These are phyloP conservation scores for Hirtodrosophila duncani DNA, from an alignment of 2,888 invertebrate genomes.

Conservation along the genomic window DNA sequence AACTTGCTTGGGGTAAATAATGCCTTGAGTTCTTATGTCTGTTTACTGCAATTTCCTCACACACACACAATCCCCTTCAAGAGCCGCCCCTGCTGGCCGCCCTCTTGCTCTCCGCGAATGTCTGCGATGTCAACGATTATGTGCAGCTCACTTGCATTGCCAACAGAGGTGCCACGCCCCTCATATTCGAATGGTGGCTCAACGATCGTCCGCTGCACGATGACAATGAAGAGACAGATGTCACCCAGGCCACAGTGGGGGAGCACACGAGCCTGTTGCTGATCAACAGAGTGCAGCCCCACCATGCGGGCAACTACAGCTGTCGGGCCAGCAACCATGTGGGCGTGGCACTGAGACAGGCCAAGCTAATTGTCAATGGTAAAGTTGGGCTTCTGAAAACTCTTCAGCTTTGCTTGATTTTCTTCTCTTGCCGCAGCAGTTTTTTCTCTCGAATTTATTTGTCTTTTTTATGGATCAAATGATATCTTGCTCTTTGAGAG, in stretches of 20 bases:
- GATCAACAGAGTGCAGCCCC: constrained; percentile 81
- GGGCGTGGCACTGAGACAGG: constrained; percentile 80
- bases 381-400: constrained; percentile 45
- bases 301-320: constrained; percentile 82
- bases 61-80: constrained; percentile 19
- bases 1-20: no score
- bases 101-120: constrained; percentile 72
- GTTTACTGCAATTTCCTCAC: constrained; percentile 5
- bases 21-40: no score
- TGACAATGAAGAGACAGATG: constrained; percentile 49
- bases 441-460: constrained; percentile 20
- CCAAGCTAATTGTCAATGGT: constrained; percentile 82
- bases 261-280: constrained; percentile 80
- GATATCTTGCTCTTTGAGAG: constrained; percentile 26
- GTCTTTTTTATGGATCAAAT: no score
- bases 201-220: constrained; percentile 53
- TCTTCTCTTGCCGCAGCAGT: constrained; percentile 15
- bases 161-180: constrained; percentile 85
- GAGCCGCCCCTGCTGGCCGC: constrained; percentile 74
- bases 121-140: constrained; percentile 82
- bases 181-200: constrained; percentile 82
- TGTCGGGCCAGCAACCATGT: constrained; percentile 81
- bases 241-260: constrained; percentile 74
- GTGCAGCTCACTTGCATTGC: constrained; percentile 91
- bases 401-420: constrained; percentile 2